Conservation (phyloP, 2,113 vertebrate genomes). For the human (Homo sapiens) region GRCh38 chr3:172783501-172784000, state of each 20-base stretch:
- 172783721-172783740: neutral
- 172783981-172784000: neutral
- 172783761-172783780: neutral
- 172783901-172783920: slow-evolving; percentile 91
- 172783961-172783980: slow-evolving; percentile 11
- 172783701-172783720: neutral
- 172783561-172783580: neutral
- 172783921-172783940: slow-evolving; percentile 40
- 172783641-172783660: neutral
- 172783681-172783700: neutral
- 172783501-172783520: neutral
- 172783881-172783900: slow-evolving; percentile 97
- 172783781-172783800: slow-evolving; percentile 85
- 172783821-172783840: slow-evolving; percentile 98
- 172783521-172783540: neutral
- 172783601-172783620: neutral
- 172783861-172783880: slow-evolving; percentile 96
- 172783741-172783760: neutral
- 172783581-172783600: neutral
- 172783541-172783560: neutral
- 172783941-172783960: slow-evolving; percentile 31
- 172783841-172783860: slow-evolving; percentile 99
- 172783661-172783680: neutral
- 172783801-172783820: slow-evolving; percentile 95
- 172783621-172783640: neutral